Percentiles rank a stretch among this genome's conserved stretches.
These are phyloP conservation scores for Empidonax alnorum DNA, from an alignment of 2,113 vertebrate species.

Conservation along the genomic window DNA sequence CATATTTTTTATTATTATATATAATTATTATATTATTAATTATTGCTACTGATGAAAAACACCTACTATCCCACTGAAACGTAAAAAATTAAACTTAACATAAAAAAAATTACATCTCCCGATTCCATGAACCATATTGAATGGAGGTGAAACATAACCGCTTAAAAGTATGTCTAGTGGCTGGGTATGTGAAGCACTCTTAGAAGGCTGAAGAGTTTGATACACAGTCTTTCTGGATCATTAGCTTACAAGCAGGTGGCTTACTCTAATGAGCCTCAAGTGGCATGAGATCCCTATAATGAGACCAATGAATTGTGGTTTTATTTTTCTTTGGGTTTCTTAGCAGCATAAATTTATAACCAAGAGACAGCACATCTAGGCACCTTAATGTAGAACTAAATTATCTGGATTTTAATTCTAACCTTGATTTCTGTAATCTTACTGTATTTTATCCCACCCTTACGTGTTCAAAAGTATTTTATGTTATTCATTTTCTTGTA, in stretches of 20 bases:
- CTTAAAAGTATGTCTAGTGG: not conserved
- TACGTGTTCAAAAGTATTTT: not conserved
- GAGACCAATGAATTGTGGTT: not conserved
- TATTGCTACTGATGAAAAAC: not conserved
- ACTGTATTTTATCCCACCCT: not conserved
- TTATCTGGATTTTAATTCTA: not conserved
- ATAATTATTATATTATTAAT: not conserved
- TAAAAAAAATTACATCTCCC: not conserved
- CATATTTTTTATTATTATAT: no score
- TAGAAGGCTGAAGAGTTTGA: not conserved
- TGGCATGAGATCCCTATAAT: not conserved
- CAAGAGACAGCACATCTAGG: not conserved
- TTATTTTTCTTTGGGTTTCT: not conserved
- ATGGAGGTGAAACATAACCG: fast-evolving
- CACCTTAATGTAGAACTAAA: not conserved
- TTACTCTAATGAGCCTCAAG: not conserved
- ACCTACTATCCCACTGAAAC: not conserved
- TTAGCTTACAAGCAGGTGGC: not conserved
- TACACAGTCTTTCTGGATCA: not conserved
- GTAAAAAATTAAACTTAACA: fast-evolving
- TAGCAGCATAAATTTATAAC: not conserved
- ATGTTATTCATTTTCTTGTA: not conserved
- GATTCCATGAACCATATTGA: not conserved
- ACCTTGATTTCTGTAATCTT: not conserved
- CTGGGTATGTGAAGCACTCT: not conserved